Conservation (phyloP, 92 coral and sea anemone species). For the Parazoanthus darwini region DNA sequence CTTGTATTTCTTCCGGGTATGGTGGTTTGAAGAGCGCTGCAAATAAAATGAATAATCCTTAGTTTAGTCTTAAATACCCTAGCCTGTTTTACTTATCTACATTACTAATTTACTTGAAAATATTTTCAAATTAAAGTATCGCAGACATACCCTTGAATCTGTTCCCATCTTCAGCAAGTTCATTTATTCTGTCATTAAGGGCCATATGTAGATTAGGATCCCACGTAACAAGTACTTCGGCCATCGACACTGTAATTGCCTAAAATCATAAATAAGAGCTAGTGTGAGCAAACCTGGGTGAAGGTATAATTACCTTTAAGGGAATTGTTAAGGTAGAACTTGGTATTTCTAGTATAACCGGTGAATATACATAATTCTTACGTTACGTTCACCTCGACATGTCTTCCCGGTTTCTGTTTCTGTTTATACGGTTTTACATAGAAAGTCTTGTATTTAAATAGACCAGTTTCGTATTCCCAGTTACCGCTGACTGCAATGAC, state of each 20-base stretch:
- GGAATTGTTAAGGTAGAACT: neutral
- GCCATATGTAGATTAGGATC: conserved; percentile 91
- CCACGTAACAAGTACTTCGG: conserved; percentile 75
- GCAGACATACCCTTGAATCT: conserved; percentile 60
- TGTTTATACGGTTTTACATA: too few relatives aligned
- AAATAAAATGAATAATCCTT: neutral
- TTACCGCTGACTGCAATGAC: too few relatives aligned
- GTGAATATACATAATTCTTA: too few relatives aligned
- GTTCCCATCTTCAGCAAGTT: conserved; percentile 74
- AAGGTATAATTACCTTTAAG: neutral
- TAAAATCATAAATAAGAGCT: conserved; percentile 16
- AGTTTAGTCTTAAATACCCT: neutral
- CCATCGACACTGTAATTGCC: conserved; percentile 58
- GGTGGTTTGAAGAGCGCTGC: conserved; percentile 16
- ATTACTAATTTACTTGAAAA: neutral
- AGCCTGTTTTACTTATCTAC: too few relatives aligned
- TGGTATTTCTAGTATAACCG: too few relatives aligned
- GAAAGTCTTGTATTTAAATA: too few relatives aligned
- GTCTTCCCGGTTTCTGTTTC: too few relatives aligned
- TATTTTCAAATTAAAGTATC: neutral
- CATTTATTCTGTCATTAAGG: conserved; percentile 84
- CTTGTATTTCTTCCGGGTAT: neutral
- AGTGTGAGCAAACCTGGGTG: neutral
- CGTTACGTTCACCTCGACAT: too few relatives aligned
- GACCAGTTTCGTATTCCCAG: too few relatives aligned